Evolutionary conservation across 2,888 invertebrate genomes (phyloP).

Genomic region (Agrochola litura): DNA sequence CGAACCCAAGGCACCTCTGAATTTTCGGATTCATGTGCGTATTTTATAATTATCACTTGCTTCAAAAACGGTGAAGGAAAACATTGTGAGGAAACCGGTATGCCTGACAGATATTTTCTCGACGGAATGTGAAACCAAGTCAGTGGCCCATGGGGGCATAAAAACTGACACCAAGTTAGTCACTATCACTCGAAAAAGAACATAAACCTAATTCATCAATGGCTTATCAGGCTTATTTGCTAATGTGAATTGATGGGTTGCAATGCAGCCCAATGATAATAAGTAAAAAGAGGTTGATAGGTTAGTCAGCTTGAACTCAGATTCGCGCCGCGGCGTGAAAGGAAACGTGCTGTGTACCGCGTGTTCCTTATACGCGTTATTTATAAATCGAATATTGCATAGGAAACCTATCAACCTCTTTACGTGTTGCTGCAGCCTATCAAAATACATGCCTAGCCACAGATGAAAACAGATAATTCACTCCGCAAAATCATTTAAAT

Average conservation of each 20-base stretch:
- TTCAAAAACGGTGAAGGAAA: no score
- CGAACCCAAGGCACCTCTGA: no score
- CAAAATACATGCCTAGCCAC: background rate
- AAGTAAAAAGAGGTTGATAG: background rate
- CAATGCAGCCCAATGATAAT: slow-evolving; percentile 4
- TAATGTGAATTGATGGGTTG: background rate
- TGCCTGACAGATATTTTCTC: no score
- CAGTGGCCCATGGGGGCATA: no score
- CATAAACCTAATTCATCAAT: background rate
- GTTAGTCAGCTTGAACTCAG: background rate
- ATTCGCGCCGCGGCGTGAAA: background rate
- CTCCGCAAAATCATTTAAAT: no score
- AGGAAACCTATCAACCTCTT: background rate
- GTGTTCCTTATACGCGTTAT: background rate
- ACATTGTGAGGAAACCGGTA: no score
- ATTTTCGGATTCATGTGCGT: no score
- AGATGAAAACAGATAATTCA: no score
- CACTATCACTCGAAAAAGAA: background rate
- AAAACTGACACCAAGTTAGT: no score
- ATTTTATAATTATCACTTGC: no score
- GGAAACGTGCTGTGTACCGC: background rate
- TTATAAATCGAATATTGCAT: background rate
- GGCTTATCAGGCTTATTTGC: background rate
- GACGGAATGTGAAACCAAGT: no score
- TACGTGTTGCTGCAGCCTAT: background rate